Evolutionary conservation across 2,797 vertebrate genomes (phyloP).

Genomic region (Leucoraja ocellata): DNA sequence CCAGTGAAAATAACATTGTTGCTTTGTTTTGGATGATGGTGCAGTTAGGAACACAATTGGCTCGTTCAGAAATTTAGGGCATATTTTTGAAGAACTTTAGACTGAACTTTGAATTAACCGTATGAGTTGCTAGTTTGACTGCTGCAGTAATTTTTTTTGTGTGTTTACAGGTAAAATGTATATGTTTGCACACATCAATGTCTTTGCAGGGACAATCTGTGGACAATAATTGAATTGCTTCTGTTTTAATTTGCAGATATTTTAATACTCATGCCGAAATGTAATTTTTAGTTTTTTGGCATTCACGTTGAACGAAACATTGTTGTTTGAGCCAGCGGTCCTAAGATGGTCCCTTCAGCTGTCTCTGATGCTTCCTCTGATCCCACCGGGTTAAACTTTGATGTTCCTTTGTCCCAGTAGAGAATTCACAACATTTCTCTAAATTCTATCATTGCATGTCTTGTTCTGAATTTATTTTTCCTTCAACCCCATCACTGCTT

Average conservation of each 20-base stretch:
- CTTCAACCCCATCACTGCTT: too few species aligned
- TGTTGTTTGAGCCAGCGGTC: neutral
- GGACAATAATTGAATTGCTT: neutral
- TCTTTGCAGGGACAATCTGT: neutral
- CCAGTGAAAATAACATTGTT: neutral
- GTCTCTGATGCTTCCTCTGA: too few species aligned
- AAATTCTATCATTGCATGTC: too few species aligned
- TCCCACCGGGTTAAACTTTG: too few species aligned
- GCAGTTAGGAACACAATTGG: neutral
- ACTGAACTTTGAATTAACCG: neutral
- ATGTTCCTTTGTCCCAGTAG: too few species aligned
- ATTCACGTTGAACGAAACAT: neutral
- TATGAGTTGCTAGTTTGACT: neutral
- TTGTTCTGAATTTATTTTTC: too few species aligned
- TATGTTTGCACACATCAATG: neutral
- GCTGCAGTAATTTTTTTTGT: neutral
- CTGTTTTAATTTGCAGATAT: neutral
- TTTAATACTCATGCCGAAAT: neutral
- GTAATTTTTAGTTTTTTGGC: neutral
- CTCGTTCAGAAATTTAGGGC: neutral
- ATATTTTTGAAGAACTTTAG: neutral
- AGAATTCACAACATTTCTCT: too few species aligned
- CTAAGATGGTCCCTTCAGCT: neutral
- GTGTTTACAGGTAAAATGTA: neutral
- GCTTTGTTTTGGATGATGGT: neutral